Conservation (phyloP, 2,797 vertebrate genomes). For the Semotilus atromaculatus region DNA sequence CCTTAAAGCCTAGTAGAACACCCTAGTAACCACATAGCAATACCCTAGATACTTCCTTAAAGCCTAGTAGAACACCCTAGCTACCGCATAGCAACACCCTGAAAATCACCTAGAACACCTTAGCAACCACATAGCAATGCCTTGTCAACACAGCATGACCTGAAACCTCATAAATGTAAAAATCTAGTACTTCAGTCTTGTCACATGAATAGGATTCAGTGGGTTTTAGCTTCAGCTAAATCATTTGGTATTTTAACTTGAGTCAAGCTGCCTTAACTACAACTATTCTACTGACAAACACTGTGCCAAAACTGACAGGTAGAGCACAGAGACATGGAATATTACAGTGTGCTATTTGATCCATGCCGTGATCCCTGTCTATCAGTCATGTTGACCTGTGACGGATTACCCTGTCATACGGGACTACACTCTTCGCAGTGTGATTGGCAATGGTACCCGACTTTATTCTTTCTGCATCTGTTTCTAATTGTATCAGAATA, state of each 20-base stretch:
- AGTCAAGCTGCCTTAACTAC: not conserved
- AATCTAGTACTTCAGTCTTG: not conserved
- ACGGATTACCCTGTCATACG: constrained; percentile 55
- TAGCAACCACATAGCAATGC: not conserved
- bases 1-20: not conserved
- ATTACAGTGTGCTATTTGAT: constrained; percentile 29
- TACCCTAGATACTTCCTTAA: fast-evolving
- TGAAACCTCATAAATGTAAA: not conserved
- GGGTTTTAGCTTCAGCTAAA: constrained; percentile 3
- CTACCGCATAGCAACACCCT: not conserved
- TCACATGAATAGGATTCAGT: not conserved
- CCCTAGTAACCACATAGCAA: not conserved
- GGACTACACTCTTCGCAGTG: constrained; percentile 48
- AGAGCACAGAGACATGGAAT: constrained; percentile 33
- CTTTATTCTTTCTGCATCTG: constrained; percentile 53
- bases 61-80: too few species aligned
- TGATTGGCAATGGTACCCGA: constrained; percentile 49
- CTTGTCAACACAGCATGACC: not conserved
- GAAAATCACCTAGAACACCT: not conserved
- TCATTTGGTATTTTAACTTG: constrained; percentile 2
- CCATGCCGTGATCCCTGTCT: constrained; percentile 58
- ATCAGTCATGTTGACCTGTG: constrained; percentile 57
- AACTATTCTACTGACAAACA: constrained; percentile 29
- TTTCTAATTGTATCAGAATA: constrained; percentile 55
- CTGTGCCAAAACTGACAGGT: constrained; percentile 45